These are phyloP conservation scores for Cottoperca gobio DNA, from an alignment of 2,797 vertebrate genomes.

Conservation along the genomic window DNA sequence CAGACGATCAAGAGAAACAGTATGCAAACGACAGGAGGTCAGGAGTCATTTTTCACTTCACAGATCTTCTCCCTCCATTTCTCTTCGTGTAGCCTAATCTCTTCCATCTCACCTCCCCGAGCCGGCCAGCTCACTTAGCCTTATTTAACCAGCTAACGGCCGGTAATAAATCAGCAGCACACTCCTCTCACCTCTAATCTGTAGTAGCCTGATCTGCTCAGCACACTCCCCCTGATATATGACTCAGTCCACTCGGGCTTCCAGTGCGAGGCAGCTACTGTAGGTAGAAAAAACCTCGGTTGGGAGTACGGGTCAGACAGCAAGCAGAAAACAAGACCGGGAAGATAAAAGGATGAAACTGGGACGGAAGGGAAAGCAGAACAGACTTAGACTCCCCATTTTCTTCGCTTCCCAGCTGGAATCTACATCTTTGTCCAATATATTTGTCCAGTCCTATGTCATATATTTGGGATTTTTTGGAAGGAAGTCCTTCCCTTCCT, in stretches of 20 bases:
- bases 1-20: constrained; percentile 29
- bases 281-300: constrained; percentile 15
- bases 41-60: constrained; percentile 37
- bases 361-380: neutral
- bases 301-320: constrained; percentile 15
- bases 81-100: constrained; percentile 75
- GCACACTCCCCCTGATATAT: constrained; percentile 60
- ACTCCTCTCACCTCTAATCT: constrained; percentile 65
- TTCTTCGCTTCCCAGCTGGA: neutral
- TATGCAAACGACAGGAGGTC: constrained; percentile 40
- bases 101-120: constrained; percentile 74
- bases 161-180: constrained; percentile 74
- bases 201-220: constrained; percentile 36
- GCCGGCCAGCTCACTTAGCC: constrained; percentile 71
- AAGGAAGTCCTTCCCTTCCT: neutral
- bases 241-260: constrained; percentile 44
- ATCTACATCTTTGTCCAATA: neutral
- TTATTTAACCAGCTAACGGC: constrained; percentile 75
- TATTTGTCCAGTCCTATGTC: neutral
- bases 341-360: constrained; percentile 1
- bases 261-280: constrained; percentile 26
- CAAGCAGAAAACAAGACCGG: neutral
- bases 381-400: neutral
- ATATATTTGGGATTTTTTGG: neutral
- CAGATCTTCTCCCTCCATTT: constrained; percentile 57